A percentile compares a stretch with the other conserved stretches of the same genome.
phyloP scores from a whole-genome alignment of 2,113 vertebrate genomes.

The Microcebus lehilahytsara region DNA sequence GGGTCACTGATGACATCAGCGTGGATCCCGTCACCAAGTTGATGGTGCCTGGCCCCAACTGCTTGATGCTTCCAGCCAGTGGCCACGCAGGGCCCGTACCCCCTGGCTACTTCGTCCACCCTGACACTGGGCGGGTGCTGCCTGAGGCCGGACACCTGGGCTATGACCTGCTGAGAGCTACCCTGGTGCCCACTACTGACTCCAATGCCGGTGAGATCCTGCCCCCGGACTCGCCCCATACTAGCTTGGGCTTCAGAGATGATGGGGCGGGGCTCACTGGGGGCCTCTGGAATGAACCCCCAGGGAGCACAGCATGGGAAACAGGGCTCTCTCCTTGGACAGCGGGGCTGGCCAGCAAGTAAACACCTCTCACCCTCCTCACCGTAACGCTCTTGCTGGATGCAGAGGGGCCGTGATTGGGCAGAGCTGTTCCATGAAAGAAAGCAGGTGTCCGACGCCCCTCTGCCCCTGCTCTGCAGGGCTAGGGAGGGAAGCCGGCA shows the following conservation, averaged over 20 bases:
- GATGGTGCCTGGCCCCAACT: slow-evolving; percentile 81
- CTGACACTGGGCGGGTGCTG: slow-evolving; percentile 88
- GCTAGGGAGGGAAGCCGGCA: background rate
- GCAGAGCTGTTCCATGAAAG: background rate
- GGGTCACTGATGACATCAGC: slow-evolving; percentile 67
- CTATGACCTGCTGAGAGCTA: slow-evolving; percentile 85
- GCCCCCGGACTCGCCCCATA: background rate
- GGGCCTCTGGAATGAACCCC: background rate
- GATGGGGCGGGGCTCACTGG: background rate
- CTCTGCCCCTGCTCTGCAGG: background rate
- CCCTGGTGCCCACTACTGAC: slow-evolving; percentile 85
- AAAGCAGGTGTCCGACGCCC: background rate
- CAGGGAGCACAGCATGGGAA: background rate
- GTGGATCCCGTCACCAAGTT: slow-evolving; percentile 85
- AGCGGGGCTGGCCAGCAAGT: background rate
- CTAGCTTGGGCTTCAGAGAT: background rate
- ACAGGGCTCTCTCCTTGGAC: background rate
- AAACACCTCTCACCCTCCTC: background rate
- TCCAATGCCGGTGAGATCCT: slow-evolving; percentile 69
- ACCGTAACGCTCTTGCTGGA: background rate
- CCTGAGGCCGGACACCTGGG: slow-evolving; percentile 88
- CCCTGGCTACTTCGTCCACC: slow-evolving; percentile 87
- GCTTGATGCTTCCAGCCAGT: slow-evolving; percentile 83
- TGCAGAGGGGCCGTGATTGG: background rate
- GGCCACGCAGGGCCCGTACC: slow-evolving; percentile 85